Evolutionary conservation across 2,113 vertebrate genomes (phyloP).

Genomic region (Microcebus griseorufus): DNA sequence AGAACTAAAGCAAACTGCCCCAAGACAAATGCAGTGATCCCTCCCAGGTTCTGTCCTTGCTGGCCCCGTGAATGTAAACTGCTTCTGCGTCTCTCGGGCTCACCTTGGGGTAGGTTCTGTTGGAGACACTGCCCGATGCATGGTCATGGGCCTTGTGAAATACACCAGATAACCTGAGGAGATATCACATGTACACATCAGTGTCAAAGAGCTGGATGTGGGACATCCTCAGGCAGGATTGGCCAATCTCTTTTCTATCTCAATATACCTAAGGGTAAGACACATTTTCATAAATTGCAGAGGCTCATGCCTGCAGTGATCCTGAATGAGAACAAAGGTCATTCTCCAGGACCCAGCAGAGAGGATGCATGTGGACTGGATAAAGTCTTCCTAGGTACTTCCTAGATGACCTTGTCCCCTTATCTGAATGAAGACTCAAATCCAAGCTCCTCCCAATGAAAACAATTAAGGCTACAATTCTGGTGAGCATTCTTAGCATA

Average conservation of each 20-base stretch:
- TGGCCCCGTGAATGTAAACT: not conserved
- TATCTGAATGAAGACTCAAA: not conserved
- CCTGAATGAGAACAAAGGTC: not conserved
- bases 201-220: not conserved
- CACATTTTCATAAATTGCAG: not conserved
- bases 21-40: not conserved
- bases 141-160: slow-evolving; percentile 96
- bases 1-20: not conserved
- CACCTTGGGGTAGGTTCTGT: slow-evolving; percentile 97
- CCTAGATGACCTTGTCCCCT: not conserved
- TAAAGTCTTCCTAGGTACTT: not conserved
- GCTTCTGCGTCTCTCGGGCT: not conserved
- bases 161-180: slow-evolving; percentile 94
- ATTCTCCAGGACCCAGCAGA: not conserved
- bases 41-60: not conserved
- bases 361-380: not conserved
- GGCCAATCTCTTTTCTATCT: not conserved
- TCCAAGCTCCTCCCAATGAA: not conserved
- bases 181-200: not conserved
- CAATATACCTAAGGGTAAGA: not conserved
- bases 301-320: not conserved
- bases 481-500: not conserved
- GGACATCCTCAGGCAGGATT: not conserved
- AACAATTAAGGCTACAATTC: not conserved
- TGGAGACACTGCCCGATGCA: slow-evolving; percentile 93